A percentile compares a stretch with the other conserved stretches of the same genome.
phyloP scores from a whole-genome alignment of 2,113 vertebrate species.

The Apaloderma vittatum region DNA sequence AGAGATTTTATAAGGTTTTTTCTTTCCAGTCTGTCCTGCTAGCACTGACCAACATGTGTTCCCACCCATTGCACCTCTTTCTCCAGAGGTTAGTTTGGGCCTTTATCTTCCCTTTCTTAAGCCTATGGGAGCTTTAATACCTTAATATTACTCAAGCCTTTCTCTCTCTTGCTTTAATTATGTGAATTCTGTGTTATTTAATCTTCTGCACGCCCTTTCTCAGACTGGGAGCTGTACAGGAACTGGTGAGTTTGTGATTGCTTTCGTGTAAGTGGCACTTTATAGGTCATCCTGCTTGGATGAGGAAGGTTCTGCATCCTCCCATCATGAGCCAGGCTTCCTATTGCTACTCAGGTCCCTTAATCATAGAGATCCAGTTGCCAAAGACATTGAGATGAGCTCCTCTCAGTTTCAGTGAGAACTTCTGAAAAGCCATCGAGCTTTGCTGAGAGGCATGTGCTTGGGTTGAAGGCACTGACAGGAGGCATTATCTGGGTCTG shows the following conservation, averaged over 20 bases:
- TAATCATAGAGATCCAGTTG: neutral
- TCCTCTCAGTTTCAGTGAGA: neutral
- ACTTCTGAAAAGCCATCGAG: neutral
- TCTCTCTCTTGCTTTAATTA: neutral
- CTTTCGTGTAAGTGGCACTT: neutral
- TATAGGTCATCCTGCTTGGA: neutral
- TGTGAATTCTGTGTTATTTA: neutral
- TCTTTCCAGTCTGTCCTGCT: neutral
- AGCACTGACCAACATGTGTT: neutral
- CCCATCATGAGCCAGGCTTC: neutral
- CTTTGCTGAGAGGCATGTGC: neutral
- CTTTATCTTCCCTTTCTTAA: neutral
- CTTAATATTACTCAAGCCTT: neutral
- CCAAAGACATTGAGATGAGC: neutral
- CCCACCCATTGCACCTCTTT: neutral
- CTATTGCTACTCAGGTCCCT: rapidly evolving
- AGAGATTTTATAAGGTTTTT: neutral
- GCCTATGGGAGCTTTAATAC: neutral
- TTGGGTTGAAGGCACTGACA: neutral
- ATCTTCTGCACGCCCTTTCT: neutral
- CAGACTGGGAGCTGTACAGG: neutral
- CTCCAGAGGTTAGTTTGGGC: neutral
- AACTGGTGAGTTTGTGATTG: neutral
- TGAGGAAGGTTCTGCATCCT: neutral
- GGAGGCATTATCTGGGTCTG: neutral